Conservation (phyloP, 37 sponge, comb jelly and placozoan genomes). For the Amphimedon queenslandica region DNA sequence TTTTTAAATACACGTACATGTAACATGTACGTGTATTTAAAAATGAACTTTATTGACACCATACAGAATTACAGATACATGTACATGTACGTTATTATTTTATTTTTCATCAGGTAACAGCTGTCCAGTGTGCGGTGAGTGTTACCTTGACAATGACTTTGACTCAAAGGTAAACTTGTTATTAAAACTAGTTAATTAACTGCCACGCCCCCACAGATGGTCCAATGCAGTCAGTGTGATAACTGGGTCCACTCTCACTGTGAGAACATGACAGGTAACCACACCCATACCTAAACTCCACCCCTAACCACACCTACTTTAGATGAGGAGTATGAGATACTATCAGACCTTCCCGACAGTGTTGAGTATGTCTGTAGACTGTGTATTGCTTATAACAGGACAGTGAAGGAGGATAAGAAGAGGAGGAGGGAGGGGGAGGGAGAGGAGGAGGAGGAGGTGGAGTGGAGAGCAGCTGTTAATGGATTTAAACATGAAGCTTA, state of each 20-base stretch:
- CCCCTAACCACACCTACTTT: background rate
- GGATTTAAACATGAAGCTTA: constrained; percentile 5
- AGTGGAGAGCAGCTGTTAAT: background rate
- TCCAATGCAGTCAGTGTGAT: constrained; percentile 78
- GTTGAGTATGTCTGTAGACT: constrained; percentile 1
- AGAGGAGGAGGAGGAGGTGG: too few relatives aligned
- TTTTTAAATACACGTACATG: constrained; percentile 3
- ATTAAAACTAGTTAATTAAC: background rate
- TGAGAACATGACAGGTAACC: constrained; percentile 64
- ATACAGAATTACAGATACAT: too few relatives aligned
- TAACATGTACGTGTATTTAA: background rate
- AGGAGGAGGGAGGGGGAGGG: too few relatives aligned
- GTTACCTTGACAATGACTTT: constrained; percentile 80
- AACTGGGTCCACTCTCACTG: constrained; percentile 86
- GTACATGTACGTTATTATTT: background rate
- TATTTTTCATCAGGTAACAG: constrained; percentile 58
- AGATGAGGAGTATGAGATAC: constrained; percentile 12
- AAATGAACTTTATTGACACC: background rate
- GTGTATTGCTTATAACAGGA: background rate
- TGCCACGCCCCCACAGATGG: constrained; percentile 59
- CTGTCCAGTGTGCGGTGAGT: constrained; percentile 83
- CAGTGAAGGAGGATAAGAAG: too few relatives aligned
- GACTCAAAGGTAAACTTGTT: constrained; percentile 60
- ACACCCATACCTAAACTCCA: constrained; percentile 6
- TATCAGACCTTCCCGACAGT: constrained; percentile 3